Base-by-base conservation (phyloP, 2,113 vertebrate genomes). In the Melanotaenia duboulayi region DNA sequence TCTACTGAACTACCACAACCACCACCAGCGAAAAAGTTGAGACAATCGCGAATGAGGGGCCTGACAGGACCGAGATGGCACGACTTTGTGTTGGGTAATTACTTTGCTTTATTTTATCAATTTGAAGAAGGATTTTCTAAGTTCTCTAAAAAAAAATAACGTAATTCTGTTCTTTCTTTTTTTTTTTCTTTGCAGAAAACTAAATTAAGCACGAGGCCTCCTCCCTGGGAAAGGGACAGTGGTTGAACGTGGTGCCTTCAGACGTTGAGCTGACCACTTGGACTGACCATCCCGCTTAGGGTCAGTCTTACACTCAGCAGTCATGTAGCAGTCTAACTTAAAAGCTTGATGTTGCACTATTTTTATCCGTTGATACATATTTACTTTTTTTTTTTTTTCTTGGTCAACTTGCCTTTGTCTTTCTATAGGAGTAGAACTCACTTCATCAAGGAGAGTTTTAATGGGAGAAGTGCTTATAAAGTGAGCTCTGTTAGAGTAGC, bases 41-140 rank as follows among this genome's bases (percentile, higher is more conserved):
- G 92, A 92, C 95, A 95, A 92, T 96, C 94, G 86, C 94, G 94
- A 87, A 92, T 90, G 94, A 95, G 92, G 90, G 95, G 96, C 93
- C 93, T 96, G 78, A 90, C 94, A 67, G 91, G 91, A 50, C 94
- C 94, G 54, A 95, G 92, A 89, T 97, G 94, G 94, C 91, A 94
- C 83, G 97, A 98, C 93, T 96, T 94, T 91, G 94, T 97, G 72
- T 87, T 98, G 77, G 96, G 97, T 97, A 96, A 97, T 50, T 89
- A 84, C 17, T 22, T 60, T 70, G 42, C 14, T 62, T 37, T 2
- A 65, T 73, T 62, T 37, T 12, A 39, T 71, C 2, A 67, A n/a
- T 46, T 54, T 39, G 7, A 65, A 50, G 9, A 40, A 35, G 8
- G 8, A 35, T 35, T 6, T 35, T 35, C 32, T 14, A 42, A 11